Evolutionary conservation across 2,113 vertebrate genomes (phyloP).

Genomic region (Hiodon tergisus): DNA sequence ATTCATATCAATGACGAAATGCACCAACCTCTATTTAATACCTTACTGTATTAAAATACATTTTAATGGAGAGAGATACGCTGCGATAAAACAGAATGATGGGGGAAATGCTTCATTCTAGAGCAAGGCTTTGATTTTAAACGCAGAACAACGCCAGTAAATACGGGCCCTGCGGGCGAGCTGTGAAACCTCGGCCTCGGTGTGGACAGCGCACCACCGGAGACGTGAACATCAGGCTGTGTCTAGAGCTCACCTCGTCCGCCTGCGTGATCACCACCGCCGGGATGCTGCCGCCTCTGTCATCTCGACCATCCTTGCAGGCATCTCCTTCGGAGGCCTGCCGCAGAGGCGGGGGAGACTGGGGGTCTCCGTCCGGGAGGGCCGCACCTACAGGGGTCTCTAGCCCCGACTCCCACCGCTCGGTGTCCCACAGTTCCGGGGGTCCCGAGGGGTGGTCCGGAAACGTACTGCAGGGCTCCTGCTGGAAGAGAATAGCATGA

Average conservation of each 20-base stretch:
- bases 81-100: slow-evolving; percentile 35
- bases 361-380: no score
- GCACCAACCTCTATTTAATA: no score
- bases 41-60: neutral
- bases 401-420: no score
- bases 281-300: slow-evolving; percentile 28
- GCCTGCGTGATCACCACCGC: slow-evolving; percentile 47
- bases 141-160: slow-evolving; percentile 49
- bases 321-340: no score
- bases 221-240: slow-evolving; percentile 50
- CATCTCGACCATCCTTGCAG: slow-evolving; percentile 34
- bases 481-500: no score
- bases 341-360: no score
- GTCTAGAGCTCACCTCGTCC: slow-evolving; percentile 56
- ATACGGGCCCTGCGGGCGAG: slow-evolving; percentile 44
- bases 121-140: slow-evolving; percentile 41
- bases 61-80: slow-evolving; percentile 26
- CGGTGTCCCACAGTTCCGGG: no score
- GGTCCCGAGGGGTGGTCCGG: no score
- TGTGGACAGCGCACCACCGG: no score
- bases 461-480: no score
- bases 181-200: slow-evolving; percentile 41
- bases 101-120: slow-evolving; percentile 43
- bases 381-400: no score
- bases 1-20: no score